phyloP scores from a whole-genome alignment of 2,113 vertebrate genomes.

The Rhynchopsitta pachyrhyncha region DNA sequence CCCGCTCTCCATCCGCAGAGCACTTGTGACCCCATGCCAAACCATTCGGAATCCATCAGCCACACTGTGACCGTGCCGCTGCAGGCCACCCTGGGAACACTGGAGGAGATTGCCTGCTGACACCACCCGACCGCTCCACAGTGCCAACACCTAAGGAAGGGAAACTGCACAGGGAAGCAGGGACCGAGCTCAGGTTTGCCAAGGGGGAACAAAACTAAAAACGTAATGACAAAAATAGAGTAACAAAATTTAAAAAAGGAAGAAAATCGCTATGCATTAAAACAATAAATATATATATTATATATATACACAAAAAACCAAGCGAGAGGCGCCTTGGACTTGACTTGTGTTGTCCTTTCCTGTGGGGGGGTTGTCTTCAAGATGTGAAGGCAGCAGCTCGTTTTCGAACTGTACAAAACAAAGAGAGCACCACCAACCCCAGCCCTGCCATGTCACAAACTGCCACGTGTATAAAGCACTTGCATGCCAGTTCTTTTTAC shows the following conservation, averaged over 20 bases:
- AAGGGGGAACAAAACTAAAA: constrained; percentile 22
- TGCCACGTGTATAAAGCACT: constrained; percentile 68
- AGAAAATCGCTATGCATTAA: constrained; percentile 66
- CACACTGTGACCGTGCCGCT: constrained; percentile 94
- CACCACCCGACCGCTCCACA: constrained; percentile 27
- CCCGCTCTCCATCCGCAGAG: constrained; percentile 74
- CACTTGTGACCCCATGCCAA: constrained; percentile 92
- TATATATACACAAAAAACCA: constrained; percentile 68
- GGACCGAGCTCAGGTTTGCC: constrained; percentile 71
- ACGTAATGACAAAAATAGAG: not conserved
- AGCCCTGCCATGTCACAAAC: constrained; percentile 59
- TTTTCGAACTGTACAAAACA: constrained; percentile 64
- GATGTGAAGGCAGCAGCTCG: constrained; percentile 43
- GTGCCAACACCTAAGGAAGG: constrained; percentile 39
- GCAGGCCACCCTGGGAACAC: constrained; percentile 90
- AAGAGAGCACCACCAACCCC: not conserved
- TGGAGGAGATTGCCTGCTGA: constrained; percentile 98
- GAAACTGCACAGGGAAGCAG: constrained; percentile 65
- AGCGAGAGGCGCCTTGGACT: constrained; percentile 73
- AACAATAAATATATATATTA: constrained; percentile 55
- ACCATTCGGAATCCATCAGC: constrained; percentile 95
- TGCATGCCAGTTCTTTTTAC: constrained; percentile 71
- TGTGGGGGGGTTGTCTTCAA: constrained; percentile 34
- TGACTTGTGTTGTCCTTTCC: constrained; percentile 66
- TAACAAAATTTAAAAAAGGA: not conserved